Evolutionary conservation across 2,888 invertebrate species (phyloP).

Genomic region (Nudaria mundana): DNA sequence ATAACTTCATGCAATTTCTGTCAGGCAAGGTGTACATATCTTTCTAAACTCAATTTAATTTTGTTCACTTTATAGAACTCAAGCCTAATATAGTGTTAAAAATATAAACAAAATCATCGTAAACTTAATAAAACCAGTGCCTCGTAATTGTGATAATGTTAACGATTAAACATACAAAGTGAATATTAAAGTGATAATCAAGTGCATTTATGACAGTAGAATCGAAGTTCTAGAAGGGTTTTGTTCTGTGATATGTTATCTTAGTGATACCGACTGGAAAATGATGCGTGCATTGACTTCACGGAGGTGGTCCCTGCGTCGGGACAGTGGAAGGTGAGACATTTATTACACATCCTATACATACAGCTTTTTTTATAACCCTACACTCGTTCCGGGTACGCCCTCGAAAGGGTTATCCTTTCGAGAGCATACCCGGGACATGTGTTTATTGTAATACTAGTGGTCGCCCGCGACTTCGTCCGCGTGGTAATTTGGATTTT

Average conservation of each 20-base stretch:
- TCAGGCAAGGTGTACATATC: too few relatives aligned
- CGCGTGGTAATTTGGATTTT: too few relatives aligned
- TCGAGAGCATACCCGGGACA: too few relatives aligned
- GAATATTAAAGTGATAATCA: slow-evolving; percentile 20
- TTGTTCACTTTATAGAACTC: too few relatives aligned
- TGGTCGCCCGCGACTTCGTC: too few relatives aligned
- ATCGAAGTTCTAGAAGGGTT: background rate
- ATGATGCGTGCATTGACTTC: slow-evolving; percentile 74
- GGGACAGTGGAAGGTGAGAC: slow-evolving; percentile 75
- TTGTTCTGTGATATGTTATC: slow-evolving; percentile 21
- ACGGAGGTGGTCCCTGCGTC: slow-evolving; percentile 71
- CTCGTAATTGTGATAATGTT: slow-evolving; percentile 28
- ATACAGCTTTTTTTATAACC: background rate
- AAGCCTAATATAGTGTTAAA: background rate
- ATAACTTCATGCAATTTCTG: too few relatives aligned
- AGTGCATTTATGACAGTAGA: slow-evolving; percentile 19
- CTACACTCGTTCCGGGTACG: too few relatives aligned
- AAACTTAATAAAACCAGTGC: slow-evolving; percentile 16
- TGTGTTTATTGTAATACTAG: too few relatives aligned
- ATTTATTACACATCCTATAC: background rate
- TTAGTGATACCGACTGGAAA: slow-evolving; percentile 36
- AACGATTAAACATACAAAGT: slow-evolving; percentile 6
- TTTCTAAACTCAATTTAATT: too few relatives aligned
- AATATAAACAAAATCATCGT: background rate
- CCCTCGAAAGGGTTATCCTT: too few relatives aligned